phyloP scores from a whole-genome alignment of 2,888 invertebrate genomes.

The Apodemia mormo region DNA sequence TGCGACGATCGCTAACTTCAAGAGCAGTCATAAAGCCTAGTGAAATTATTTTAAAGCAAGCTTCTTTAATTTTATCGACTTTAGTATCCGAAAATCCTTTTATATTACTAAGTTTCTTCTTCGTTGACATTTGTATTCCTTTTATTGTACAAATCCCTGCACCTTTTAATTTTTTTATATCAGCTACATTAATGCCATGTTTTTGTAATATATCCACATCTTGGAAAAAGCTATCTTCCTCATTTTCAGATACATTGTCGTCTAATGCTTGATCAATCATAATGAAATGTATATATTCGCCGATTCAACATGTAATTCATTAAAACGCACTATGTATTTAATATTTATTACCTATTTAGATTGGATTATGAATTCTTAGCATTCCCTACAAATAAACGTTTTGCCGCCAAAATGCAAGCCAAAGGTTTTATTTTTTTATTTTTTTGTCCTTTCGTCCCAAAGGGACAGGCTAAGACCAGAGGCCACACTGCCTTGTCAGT shows the following conservation, averaged over 20 bases:
- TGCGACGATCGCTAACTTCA: conserved; percentile 87
- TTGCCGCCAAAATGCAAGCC: conserved; percentile 38
- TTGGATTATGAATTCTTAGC: background rate
- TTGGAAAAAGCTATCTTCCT: conserved; percentile 87
- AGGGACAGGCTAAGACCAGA: too few species aligned
- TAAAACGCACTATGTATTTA: background rate
- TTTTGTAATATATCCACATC: conserved; percentile 86
- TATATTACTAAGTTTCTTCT: conserved; percentile 85
- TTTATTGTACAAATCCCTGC: conserved; percentile 91
- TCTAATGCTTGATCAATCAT: conserved; percentile 71
- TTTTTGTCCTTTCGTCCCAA: background rate
- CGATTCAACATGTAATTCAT: background rate
- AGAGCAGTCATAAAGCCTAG: conserved; percentile 88
- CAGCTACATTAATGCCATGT: conserved; percentile 85
- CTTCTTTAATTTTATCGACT: conserved; percentile 91
- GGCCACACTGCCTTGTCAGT: too few species aligned
- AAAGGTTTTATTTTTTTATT: background rate
- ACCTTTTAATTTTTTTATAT: conserved; percentile 88
- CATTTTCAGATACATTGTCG: conserved; percentile 73
- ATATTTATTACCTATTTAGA: background rate
- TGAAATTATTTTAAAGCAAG: conserved; percentile 84
- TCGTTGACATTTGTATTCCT: conserved; percentile 90
- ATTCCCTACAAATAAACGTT: background rate
- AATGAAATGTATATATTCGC: conserved; percentile 7
- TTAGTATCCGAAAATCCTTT: conserved; percentile 90